phyloP scores from a whole-genome alignment of 64 coral and sea anemone species.

The Dendronephthya gigantea region DNA sequence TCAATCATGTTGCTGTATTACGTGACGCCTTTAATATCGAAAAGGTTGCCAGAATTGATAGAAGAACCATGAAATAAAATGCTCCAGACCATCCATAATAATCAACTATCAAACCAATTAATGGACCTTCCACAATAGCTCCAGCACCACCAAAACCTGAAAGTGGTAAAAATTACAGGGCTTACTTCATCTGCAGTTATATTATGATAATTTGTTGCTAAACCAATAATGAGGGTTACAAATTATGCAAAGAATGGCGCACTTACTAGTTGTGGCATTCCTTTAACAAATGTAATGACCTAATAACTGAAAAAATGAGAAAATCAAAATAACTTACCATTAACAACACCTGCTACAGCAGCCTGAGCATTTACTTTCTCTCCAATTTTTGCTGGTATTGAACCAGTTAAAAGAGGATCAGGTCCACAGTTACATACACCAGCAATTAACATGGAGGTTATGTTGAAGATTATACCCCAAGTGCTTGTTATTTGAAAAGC shows the following conservation, averaged over 20 bases:
- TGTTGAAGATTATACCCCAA: constrained; percentile 52
- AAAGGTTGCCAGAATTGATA: constrained; percentile 52
- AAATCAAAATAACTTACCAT: constrained; percentile 37
- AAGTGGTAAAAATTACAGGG: not conserved
- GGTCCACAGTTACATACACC: constrained; percentile 96
- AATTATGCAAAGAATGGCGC: too few species aligned
- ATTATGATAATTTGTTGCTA: too few species aligned
- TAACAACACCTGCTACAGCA: constrained; percentile 83
- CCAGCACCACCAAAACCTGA: constrained; percentile 93
- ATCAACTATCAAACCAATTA: constrained; percentile 75
- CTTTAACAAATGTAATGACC: too few species aligned
- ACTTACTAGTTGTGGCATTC: too few species aligned
- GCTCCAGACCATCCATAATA: constrained; percentile 71
- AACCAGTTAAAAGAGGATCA: constrained; percentile 78
- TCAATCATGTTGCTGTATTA: not conserved
- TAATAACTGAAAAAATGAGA: not conserved
- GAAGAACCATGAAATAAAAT: constrained; percentile 81
- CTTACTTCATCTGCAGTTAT: too few species aligned
- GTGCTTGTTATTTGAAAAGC: constrained; percentile 70
- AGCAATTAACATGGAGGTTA: constrained; percentile 78
- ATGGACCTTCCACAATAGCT: constrained; percentile 69
- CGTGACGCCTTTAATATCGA: constrained; percentile 59
- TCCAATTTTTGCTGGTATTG: constrained; percentile 78
- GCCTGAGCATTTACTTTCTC: constrained; percentile 88
- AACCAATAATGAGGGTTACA: too few species aligned